Base-by-base conservation (phyloP, 1,140 invertebrate genomes). In the Aphelenchoides fujianensis region DNA sequence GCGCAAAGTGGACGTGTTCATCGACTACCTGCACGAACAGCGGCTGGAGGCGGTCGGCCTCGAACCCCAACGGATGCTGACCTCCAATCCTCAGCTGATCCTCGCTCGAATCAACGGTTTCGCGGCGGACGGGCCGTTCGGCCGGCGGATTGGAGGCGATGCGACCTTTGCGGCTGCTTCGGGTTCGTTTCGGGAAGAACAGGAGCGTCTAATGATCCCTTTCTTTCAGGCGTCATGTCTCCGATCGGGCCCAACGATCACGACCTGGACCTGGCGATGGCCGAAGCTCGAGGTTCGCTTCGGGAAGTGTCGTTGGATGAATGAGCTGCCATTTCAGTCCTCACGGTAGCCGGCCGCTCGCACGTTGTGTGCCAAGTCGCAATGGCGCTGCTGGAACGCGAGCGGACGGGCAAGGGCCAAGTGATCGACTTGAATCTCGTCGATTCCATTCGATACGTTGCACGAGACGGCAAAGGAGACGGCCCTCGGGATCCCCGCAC, bases 331-430 rank as follows among this genome's bases (percentile, higher is more conserved):
- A 59, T 59, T 59, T 59, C 34, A 66, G 62, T 19, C 7, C 62
- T 66, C 3, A 66, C 34, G 23, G 19, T 66, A 61, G 3, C 62
- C 5, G 62, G 62, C 7, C 3, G 62, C 19, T 54, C 34, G 5
- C 31, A 66, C 30, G 27, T 67, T 7, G 27, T 66, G 7, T 59
- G 34, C 16, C 5, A 61, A 19, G 3, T 66, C 28, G 55, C 23
- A 7, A 59, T 59, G 81, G 93, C 95, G 2, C 85, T 98, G 9
- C 89, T 90, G 81, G 93, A 97, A 85, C 87, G 95, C 76, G 86
- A 66, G 9, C 87, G 85, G 12, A 66, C 63, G 16, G 63, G 63
- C n/a, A 66, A 35, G 7, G 63, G 63, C 1, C 32, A 37, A 35
- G 78, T 86, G 1, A 74, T 86, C 23, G 85, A 85, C 72, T 74